Evolutionary conservation across 2,797 vertebrate genomes (phyloP).

Genomic region (Gephyroberyx darwinii): DNA sequence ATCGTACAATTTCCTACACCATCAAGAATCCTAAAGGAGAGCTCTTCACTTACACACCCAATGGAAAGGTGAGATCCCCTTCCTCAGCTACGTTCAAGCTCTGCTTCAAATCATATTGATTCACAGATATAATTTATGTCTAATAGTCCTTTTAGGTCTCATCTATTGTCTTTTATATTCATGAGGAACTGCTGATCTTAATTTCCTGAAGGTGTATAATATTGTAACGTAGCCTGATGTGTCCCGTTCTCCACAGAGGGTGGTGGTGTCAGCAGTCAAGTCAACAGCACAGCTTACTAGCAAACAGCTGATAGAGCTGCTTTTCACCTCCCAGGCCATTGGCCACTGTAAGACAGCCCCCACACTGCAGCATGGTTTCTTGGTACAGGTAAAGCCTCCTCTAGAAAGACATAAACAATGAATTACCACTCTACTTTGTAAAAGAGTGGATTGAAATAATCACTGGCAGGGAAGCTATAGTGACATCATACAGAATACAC

Average conservation of each 20-base stretch:
- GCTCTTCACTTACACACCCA: conserved; percentile 86
- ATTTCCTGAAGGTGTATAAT: background rate
- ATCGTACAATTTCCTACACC: conserved; percentile 87
- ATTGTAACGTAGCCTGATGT: background rate
- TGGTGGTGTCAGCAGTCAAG: conserved; percentile 76
- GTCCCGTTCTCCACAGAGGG: conserved; percentile 67
- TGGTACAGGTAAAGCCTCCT: conserved; percentile 87
- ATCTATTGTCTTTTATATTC: background rate
- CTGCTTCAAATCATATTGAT: background rate
- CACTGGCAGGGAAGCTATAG: background rate
- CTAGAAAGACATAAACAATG: background rate
- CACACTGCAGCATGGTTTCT: conserved; percentile 92
- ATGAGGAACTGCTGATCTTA: background rate
- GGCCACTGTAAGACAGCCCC: conserved; percentile 91
- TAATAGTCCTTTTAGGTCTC: background rate
- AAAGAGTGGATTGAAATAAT: background rate
- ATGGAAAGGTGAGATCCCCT: conserved; percentile 84
- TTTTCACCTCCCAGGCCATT: conserved; percentile 84
- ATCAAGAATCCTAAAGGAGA: conserved; percentile 92
- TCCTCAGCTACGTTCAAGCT: background rate
- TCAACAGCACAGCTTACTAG: conserved; percentile 80
- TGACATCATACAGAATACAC: background rate
- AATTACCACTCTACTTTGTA: too few species aligned
- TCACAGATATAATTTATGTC: background rate
- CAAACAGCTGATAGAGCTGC: conserved; percentile 84